Conservation (phyloP, 2,888 invertebrate species). For the Drosophila pseudotakahashii region DNA sequence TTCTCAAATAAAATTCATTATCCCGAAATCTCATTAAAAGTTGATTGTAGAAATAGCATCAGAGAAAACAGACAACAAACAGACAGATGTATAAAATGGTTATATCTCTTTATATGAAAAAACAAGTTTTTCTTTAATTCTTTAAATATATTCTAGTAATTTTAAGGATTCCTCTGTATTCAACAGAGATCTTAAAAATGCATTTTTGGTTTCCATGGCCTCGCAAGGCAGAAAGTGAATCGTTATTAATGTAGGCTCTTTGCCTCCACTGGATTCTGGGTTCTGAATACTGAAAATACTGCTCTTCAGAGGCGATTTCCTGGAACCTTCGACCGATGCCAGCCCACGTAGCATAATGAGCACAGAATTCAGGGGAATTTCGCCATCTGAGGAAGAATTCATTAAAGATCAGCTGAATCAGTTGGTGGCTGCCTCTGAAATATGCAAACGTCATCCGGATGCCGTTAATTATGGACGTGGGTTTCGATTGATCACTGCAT, state of each 20-base stretch:
- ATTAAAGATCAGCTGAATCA: constrained; percentile 30
- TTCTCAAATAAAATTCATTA: background rate
- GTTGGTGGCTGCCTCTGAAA: constrained; percentile 35
- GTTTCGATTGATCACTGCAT: background rate
- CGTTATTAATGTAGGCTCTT: constrained; percentile 15
- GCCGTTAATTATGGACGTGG: constrained; percentile 49
- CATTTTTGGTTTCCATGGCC: background rate
- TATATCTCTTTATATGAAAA: too few species aligned
- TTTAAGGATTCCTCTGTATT: background rate
- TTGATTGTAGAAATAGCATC: background rate
- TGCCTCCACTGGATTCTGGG: background rate
- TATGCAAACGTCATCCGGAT: constrained; percentile 64
- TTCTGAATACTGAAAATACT: constrained; percentile 1
- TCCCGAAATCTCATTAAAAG: background rate
- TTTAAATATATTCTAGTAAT: too few species aligned
- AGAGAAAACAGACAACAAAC: background rate
- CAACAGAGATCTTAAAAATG: background rate
- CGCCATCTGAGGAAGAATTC: constrained; percentile 41
- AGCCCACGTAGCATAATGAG: constrained; percentile 67
- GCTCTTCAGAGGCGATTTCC: constrained; percentile 44
- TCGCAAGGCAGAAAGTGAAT: background rate
- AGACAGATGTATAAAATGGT: too few species aligned
- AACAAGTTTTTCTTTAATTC: too few species aligned
- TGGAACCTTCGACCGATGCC: constrained; percentile 50
- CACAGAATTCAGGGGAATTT: constrained; percentile 64